A percentile compares a stretch with the other conserved stretches of the same genome.
phyloP scores from a whole-genome alignment of 1,140 invertebrate genomes.

The Bombus pyrosoma region DNA sequence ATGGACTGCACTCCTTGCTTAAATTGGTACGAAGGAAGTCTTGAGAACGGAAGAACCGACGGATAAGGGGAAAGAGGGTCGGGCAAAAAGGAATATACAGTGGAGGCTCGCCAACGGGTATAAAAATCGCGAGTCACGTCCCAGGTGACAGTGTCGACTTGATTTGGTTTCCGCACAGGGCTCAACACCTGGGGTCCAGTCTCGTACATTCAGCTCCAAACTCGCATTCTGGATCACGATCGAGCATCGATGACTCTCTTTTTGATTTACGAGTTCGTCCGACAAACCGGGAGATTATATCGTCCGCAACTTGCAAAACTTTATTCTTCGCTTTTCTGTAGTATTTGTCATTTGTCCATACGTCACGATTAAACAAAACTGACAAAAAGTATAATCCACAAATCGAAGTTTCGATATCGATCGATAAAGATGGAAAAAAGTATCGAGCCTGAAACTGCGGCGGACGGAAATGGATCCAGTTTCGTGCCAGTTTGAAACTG shows the following conservation, averaged over 20 bases:
- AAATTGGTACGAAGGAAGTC: neutral
- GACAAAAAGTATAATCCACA: neutral
- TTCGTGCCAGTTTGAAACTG: conserved; percentile 62
- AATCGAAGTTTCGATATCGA: neutral
- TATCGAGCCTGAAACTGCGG: neutral
- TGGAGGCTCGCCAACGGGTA: conserved; percentile 62
- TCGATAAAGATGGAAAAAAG: neutral
- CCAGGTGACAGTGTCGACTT: conserved; percentile 83
- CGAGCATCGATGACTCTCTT: neutral
- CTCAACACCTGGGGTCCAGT: conserved; percentile 83
- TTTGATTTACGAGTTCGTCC: neutral
- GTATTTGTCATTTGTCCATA: neutral
- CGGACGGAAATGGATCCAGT: conserved; percentile 47
- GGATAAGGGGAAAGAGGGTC: neutral
- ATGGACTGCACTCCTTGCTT: neutral
- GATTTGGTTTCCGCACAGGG: conserved; percentile 84
- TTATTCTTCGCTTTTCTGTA: neutral
- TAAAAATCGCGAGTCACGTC: conserved; percentile 80
- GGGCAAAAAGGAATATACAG: neutral
- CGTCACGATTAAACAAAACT: neutral
- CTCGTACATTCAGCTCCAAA: conserved; percentile 81
- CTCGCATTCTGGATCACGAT: conserved; percentile 56
- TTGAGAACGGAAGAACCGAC: neutral
- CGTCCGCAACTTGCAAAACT: neutral
- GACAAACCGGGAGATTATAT: neutral